phyloP scores from a whole-genome alignment of 1,140 invertebrate species.

The Bombus turneri region DNA sequence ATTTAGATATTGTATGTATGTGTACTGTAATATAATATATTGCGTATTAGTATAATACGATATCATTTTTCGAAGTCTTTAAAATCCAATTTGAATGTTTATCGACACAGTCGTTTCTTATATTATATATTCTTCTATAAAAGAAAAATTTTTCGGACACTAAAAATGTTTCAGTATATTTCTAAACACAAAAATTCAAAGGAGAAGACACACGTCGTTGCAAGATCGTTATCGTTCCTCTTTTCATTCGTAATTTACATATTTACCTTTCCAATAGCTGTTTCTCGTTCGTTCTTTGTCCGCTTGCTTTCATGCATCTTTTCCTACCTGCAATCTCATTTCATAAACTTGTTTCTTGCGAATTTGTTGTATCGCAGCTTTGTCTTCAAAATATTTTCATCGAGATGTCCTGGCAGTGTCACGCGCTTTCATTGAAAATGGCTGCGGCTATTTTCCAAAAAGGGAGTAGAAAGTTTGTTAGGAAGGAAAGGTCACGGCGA shows the following conservation, averaged over 20 bases:
- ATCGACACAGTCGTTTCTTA: no score
- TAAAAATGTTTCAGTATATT: no score
- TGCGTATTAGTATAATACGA: no score
- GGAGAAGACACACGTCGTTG: accelerated
- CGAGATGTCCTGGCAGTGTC: no score
- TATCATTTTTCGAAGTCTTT: no score
- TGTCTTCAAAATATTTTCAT: background rate
- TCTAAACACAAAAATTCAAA: background rate
- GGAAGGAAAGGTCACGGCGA: constrained; percentile 4
- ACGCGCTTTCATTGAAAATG: background rate
- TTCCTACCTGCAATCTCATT: background rate
- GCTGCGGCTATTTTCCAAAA: background rate
- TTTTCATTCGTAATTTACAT: background rate
- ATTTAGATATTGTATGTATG: no score
- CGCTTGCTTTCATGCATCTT: background rate
- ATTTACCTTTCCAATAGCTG: background rate
- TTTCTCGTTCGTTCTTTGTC: background rate
- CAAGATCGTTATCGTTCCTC: background rate
- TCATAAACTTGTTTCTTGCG: background rate
- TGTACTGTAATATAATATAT: no score
- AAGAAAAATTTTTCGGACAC: accelerated
- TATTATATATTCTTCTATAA: no score
- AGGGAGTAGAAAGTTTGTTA: background rate
- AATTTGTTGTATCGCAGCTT: background rate
- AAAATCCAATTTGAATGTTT: no score